Percentiles rank a stretch among this genome's conserved stretches.
Evolutionary conservation across 2,888 invertebrate genomes (phyloP).

Genomic region (Nyleta sp.): DNA sequence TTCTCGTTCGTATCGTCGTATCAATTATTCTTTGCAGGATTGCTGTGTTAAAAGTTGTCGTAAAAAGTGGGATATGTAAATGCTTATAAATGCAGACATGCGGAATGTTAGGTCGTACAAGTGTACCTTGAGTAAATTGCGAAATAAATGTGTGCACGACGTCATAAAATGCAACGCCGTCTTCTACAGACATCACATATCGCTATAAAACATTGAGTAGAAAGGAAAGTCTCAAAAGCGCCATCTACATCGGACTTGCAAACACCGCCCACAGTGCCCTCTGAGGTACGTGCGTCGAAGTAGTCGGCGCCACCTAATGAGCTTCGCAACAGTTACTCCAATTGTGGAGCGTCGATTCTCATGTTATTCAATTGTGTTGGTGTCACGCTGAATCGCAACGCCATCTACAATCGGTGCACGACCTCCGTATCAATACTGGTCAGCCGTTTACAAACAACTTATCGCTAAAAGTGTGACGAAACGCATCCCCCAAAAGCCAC

Average conservation of each 20-base stretch:
- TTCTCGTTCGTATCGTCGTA: not conserved
- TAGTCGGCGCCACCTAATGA: not conserved
- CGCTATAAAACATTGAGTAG: not conserved
- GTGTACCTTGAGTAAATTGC: not conserved
- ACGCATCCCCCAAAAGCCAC: constrained; percentile 3
- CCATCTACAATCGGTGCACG: constrained; percentile 11
- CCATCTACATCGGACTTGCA: constrained; percentile 23
- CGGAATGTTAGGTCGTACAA: constrained; percentile 25
- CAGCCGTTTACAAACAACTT: constrained; percentile 25
- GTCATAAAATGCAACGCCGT: not conserved
- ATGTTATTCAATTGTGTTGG: no score
- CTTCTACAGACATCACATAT: not conserved
- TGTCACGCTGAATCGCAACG: not conserved
- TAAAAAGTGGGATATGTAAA: constrained; percentile 40
- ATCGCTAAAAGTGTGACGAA: constrained; percentile 17
- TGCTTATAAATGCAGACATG: constrained; percentile 29
- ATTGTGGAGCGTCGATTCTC: no score
- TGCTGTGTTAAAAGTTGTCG: not conserved
- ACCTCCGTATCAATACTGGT: not conserved
- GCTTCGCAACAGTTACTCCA: no score
- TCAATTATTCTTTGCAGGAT: not conserved
- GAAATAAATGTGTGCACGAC: not conserved
- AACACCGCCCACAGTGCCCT: not conserved
- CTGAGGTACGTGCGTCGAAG: constrained; percentile 1
- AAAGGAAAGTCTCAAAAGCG: not conserved